Evolutionary conservation across 1,140 invertebrate species (phyloP).

Genomic region (Aphaenogaster rudis): DNA sequence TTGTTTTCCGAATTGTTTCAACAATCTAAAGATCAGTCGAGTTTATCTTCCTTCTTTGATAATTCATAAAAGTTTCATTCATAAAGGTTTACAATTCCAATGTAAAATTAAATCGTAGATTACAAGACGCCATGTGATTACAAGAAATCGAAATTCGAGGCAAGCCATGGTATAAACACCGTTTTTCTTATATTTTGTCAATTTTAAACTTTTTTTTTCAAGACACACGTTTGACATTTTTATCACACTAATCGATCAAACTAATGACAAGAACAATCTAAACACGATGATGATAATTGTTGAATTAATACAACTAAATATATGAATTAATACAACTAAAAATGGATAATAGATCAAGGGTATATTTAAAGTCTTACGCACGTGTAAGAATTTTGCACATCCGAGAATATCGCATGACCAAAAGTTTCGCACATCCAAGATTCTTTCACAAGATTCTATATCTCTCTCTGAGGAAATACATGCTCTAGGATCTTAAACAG

Average conservation of each 20-base stretch:
- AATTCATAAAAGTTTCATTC: no score
- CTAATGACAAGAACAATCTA: conserved; percentile 45
- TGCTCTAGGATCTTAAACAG: neutral
- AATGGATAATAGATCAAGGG: no score
- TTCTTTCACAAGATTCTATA: neutral
- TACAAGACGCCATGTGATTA: neutral
- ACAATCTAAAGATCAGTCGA: neutral
- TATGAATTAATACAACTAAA: neutral
- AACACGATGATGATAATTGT: conserved; percentile 30
- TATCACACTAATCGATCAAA: neutral
- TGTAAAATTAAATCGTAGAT: neutral
- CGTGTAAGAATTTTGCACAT: conserved; percentile 4
- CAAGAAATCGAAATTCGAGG: conserved; percentile 1
- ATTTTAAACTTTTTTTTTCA: neutral
- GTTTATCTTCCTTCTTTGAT: neutral
- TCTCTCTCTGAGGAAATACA: neutral
- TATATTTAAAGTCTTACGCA: conserved; percentile 9
- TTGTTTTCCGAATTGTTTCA: neutral
- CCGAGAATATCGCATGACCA: neutral
- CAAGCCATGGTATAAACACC: neutral
- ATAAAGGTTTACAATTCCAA: neutral
- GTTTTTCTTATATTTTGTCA: neutral
- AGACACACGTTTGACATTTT: neutral
- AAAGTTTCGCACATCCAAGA: conserved; percentile 13
- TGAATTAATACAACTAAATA: neutral